phyloP scores from a whole-genome alignment of 2,113 vertebrate genomes.

The Equus quagga region DNA sequence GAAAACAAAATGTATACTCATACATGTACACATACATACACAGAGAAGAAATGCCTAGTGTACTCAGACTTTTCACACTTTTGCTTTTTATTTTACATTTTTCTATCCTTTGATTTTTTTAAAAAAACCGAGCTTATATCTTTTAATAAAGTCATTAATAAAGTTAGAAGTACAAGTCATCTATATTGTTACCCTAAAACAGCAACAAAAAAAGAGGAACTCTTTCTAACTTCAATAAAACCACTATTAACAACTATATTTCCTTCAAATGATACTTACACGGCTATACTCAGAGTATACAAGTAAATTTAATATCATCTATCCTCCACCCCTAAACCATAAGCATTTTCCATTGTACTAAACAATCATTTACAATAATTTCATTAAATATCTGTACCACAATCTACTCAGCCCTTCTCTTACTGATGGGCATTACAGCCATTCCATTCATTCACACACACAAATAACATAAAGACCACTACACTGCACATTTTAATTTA shows the following conservation, averaged over 20 bases:
- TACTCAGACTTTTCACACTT: neutral
- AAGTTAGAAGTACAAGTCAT: neutral
- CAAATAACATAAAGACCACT: neutral
- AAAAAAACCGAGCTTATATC: neutral
- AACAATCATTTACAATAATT: neutral
- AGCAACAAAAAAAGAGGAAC: neutral
- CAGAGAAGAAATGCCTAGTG: neutral
- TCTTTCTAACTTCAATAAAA: slow-evolving; percentile 27
- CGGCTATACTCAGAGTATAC: neutral
- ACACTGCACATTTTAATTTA: neutral
- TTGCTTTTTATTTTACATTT: neutral
- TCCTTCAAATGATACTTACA: slow-evolving; percentile 4
- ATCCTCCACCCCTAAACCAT: neutral
- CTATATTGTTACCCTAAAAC: neutral
- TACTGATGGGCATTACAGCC: neutral
- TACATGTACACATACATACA: neutral
- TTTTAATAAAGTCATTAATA: slow-evolving; percentile 50
- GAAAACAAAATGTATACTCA: neutral
- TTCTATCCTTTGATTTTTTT: neutral
- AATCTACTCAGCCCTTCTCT: neutral
- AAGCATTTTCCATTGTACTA: slow-evolving; percentile 50
- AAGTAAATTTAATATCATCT: neutral
- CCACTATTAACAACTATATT: neutral
- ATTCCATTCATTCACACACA: neutral
- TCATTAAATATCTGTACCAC: neutral